Evolutionary conservation across 2,113 vertebrate species (phyloP).

Genomic region (Notarius lentiginosus): DNA sequence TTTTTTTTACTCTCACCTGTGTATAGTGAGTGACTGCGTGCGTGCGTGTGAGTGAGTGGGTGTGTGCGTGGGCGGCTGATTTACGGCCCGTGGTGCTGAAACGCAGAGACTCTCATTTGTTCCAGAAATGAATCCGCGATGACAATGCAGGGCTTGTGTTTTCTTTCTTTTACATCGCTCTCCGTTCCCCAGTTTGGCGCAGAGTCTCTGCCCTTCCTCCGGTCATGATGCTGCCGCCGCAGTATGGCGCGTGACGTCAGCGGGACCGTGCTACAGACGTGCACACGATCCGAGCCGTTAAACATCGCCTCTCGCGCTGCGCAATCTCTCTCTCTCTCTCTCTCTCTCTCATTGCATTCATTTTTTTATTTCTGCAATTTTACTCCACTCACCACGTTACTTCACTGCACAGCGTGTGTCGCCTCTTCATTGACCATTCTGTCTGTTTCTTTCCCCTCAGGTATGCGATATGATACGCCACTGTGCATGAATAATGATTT

Average conservation of each 20-base stretch:
- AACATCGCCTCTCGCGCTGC: too few relatives aligned
- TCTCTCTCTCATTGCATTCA: background rate
- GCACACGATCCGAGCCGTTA: background rate
- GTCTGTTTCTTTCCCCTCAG: too few relatives aligned
- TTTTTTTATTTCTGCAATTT: background rate
- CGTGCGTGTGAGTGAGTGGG: background rate
- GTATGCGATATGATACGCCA: too few relatives aligned
- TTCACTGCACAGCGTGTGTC: too few relatives aligned
- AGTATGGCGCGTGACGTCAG: conserved; percentile 49
- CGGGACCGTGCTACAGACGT: background rate
- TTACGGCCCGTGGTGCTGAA: background rate
- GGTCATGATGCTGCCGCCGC: conserved; percentile 31
- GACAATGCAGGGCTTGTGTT: background rate
- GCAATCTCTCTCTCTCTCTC: background rate
- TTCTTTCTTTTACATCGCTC: too few relatives aligned
- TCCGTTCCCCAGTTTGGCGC: conserved; percentile 6
- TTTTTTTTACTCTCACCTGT: conserved; percentile 48
- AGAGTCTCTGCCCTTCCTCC: conserved; percentile 32
- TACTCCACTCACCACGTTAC: background rate
- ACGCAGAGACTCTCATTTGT: background rate
- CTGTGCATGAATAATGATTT: too few relatives aligned
- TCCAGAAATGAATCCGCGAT: background rate
- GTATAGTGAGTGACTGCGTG: conserved; percentile 11
- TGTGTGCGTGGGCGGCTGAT: background rate
- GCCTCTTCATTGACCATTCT: too few relatives aligned